Percentiles rank a stretch among this genome's conserved stretches.
These are phyloP conservation scores for Lordiphosa fenestrarum DNA, from an alignment of 2,888 invertebrate species.

Conservation along the genomic window DNA sequence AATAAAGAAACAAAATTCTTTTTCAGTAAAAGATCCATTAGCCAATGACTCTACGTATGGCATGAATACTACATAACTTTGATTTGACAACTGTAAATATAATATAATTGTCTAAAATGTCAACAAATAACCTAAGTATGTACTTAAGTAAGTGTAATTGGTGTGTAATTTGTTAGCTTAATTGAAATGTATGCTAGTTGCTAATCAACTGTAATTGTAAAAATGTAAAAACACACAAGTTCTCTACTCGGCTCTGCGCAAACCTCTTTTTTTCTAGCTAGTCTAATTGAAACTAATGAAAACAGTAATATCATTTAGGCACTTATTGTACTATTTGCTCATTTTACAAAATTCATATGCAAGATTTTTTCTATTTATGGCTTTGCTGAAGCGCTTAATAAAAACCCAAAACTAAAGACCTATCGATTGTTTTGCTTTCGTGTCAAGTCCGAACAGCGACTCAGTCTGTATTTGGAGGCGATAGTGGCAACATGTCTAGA, in stretches of 20 bases:
- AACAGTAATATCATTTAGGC: no score
- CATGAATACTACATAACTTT: no score
- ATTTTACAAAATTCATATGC: slow-evolving; percentile 33
- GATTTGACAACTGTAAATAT: no score
- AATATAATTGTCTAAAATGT: no score
- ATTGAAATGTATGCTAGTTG: slow-evolving; percentile 16
- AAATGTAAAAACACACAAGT: slow-evolving; percentile 1
- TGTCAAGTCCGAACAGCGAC: background rate
- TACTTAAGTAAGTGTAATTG: slow-evolving; percentile 20
- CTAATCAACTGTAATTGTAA: slow-evolving; percentile 1
- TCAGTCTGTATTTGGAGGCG: slow-evolving; percentile 36
- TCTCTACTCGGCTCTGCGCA: slow-evolving; percentile 9
- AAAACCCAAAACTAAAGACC: slow-evolving; percentile 40
- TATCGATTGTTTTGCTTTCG: slow-evolving; percentile 3
- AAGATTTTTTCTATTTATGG: slow-evolving; percentile 30
- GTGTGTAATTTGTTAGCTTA: slow-evolving; percentile 21
- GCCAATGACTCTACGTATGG: no score
- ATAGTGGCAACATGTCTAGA: slow-evolving; percentile 30
- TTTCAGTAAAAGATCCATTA: no score
- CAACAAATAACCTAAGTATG: slow-evolving; percentile 19
- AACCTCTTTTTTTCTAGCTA: slow-evolving; percentile 36
- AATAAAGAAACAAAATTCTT: no score
- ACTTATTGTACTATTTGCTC: slow-evolving; percentile 22
- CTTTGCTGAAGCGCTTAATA: slow-evolving; percentile 56
- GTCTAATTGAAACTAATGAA: slow-evolving; percentile 18